Conservation (phyloP, 2,797 vertebrate species). For the Centroberyx gerrardi region DNA sequence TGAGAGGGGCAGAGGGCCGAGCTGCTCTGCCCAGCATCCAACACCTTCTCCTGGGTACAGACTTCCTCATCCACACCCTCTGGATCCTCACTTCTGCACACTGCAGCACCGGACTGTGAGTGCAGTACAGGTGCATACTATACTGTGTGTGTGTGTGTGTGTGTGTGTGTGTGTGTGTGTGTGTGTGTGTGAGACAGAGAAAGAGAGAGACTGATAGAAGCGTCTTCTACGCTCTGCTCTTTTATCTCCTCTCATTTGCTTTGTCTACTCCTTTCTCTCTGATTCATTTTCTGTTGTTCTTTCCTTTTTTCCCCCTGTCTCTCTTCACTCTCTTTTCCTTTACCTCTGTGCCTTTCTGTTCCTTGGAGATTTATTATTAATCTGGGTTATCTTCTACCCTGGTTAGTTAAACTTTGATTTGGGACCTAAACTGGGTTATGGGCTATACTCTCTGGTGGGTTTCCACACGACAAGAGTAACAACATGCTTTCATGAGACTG, state of each 20-base stretch:
- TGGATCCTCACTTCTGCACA: neutral
- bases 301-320: neutral
- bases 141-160: no score
- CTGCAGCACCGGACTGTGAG: neutral
- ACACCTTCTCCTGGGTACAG: constrained; percentile 5
- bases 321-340: neutral
- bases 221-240: neutral
- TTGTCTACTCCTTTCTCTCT: neutral
- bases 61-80: constrained; percentile 2
- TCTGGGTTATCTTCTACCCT: neutral
- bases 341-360: neutral
- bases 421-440: constrained; percentile 5
- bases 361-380: neutral
- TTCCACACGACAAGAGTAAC: neutral
- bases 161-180: neutral
- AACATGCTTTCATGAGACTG: neutral
- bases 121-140: neutral
- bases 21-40: constrained; percentile 4
- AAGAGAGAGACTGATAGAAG: neutral
- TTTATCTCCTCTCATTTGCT: neutral
- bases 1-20: neutral
- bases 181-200: neutral
- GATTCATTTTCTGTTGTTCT: neutral
- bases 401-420: neutral
- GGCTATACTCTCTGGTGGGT: neutral